Percentiles rank a stretch among this genome's conserved stretches.
Conservation (phyloP, 2,888 invertebrate genomes). For the Tinea semifulvella region DNA sequence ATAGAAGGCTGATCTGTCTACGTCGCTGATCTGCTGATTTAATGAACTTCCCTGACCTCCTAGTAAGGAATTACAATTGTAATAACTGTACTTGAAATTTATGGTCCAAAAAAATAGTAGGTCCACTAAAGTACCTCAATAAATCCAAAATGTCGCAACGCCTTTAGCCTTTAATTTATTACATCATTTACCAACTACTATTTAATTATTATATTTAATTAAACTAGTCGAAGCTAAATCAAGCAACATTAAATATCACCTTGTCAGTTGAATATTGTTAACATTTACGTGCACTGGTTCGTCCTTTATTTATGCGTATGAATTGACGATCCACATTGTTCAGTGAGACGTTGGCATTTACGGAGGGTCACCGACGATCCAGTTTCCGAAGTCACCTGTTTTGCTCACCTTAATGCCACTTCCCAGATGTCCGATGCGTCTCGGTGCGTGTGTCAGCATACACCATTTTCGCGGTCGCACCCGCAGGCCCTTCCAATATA, state of each 20-base stretch:
- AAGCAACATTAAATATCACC: background rate
- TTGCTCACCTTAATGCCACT: conserved; percentile 40
- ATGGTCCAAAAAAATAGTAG: too few species aligned
- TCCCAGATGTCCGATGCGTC: conserved; percentile 43
- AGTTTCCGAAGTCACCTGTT: conserved; percentile 28
- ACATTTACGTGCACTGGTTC: background rate
- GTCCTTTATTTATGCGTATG: background rate
- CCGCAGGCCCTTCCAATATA: conserved; percentile 59
- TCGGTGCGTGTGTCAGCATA: conserved; percentile 26
- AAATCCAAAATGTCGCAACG: too few species aligned
- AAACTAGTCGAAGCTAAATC: background rate
- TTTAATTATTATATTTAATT: conserved; percentile 1
- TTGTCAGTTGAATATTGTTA: conserved; percentile 4
- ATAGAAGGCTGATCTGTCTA: too few species aligned
- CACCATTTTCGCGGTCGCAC: conserved; percentile 55
- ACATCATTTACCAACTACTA: too few species aligned
- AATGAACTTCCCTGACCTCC: too few species aligned
- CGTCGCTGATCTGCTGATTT: too few species aligned
- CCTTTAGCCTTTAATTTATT: too few species aligned
- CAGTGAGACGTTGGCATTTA: conserved; percentile 40
- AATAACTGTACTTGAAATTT: too few species aligned
- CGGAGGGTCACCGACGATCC: conserved; percentile 26
- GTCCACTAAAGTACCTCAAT: too few species aligned
- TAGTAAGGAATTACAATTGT: too few species aligned
- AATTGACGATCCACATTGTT: conserved; percentile 21